phyloP scores from a whole-genome alignment of 2,797 vertebrate genomes.

The Tadarida brasiliensis region DNA sequence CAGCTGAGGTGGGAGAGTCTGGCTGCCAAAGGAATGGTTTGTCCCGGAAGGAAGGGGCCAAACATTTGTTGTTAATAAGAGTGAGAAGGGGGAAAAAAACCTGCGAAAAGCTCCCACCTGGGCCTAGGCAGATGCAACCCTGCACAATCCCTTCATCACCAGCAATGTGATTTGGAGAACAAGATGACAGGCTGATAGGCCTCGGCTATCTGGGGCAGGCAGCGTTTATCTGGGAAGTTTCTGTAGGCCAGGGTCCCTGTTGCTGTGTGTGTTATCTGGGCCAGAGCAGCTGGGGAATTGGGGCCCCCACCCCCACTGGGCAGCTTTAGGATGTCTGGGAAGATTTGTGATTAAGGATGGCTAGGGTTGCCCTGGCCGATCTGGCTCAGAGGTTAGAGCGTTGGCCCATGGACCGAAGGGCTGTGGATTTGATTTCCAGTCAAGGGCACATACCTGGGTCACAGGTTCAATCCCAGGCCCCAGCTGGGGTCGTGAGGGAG shows the following conservation, averaged over 20 bases:
- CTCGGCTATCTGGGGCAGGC: slow-evolving; percentile 65
- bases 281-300: neutral
- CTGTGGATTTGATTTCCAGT: no score
- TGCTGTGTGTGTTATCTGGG: slow-evolving; percentile 60
- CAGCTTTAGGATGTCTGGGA: neutral
- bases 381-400: no score
- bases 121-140: neutral
- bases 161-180: slow-evolving; percentile 68
- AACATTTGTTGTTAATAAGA: slow-evolving; percentile 82
- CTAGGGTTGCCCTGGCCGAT: neutral
- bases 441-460: no score
- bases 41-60: slow-evolving; percentile 76
- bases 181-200: slow-evolving; percentile 76
- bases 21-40: slow-evolving; percentile 83
- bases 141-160: slow-evolving; percentile 82
- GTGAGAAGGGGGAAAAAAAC: neutral
- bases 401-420: no score
- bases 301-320: neutral
- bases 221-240: slow-evolving; percentile 77
- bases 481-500: no score
- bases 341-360: slow-evolving; percentile 14
- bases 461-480: no score
- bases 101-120: slow-evolving; percentile 65
- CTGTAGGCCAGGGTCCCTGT: slow-evolving; percentile 9
- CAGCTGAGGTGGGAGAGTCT: slow-evolving; percentile 82